Percentiles rank a stretch among this genome's conserved stretches.
phyloP scores from a whole-genome alignment of 2,113 vertebrate genomes.

The Trichomycterus rosablanca region DNA sequence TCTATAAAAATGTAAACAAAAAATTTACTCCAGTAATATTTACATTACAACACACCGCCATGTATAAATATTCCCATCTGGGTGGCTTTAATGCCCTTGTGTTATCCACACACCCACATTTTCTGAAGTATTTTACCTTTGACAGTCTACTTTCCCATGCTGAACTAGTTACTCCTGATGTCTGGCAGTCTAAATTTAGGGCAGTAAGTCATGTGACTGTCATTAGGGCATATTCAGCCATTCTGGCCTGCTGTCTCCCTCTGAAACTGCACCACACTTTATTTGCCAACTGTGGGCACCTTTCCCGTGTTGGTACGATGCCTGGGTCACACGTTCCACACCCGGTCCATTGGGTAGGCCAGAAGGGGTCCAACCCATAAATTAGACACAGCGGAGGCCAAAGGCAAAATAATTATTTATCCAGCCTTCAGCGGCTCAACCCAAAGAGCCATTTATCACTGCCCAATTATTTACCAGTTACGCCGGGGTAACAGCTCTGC shows the following conservation, averaged over 20 bases:
- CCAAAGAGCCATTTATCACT: conserved; percentile 77
- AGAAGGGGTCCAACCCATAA: conserved; percentile 71
- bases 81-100: no score
- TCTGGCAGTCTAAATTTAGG: background rate
- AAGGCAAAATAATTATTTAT: conserved; percentile 88
- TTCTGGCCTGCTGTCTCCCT: background rate
- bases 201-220: background rate
- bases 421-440: conserved; percentile 77
- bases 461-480: conserved; percentile 86
- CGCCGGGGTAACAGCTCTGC: conserved; percentile 80
- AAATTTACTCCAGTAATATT: no score
- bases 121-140: no score
- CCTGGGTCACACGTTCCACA: conserved; percentile 58
- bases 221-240: background rate
- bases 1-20: no score
- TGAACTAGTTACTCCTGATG: background rate
- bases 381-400: conserved; percentile 80
- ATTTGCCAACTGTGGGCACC: conserved; percentile 64
- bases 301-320: conserved; percentile 56
- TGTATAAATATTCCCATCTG: no score
- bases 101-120: no score
- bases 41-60: no score
- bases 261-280: conserved; percentile 22
- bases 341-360: conserved; percentile 34
- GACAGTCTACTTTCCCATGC: background rate